Base-by-base conservation (phyloP, 2,888 invertebrate species). In the Zygaena filipendulae region DNA sequence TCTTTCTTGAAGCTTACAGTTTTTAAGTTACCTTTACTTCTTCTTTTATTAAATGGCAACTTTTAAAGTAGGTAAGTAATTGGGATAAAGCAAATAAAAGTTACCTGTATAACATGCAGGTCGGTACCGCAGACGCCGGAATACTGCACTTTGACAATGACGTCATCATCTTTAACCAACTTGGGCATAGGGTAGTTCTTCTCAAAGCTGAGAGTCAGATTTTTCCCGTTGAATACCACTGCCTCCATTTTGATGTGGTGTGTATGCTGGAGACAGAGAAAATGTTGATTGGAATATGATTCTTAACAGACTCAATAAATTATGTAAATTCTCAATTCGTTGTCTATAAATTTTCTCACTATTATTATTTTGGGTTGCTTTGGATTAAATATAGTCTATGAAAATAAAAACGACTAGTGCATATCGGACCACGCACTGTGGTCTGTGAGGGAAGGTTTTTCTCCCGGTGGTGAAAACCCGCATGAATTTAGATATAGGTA, bases 61-160 rank as follows among this genome's bases (percentile, higher is more conserved):
- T n/a, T n/a, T n/a, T n/a, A n/a, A n/a, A n/a, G n/a, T n/a, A n/a
- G n/a, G n/a, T n/a, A n/a, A n/a, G n/a, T n/a, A n/a, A n/a, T n/a
- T n/a, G n/a, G n/a, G n/a, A n/a, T n/a, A n/a, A n/a, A n/a, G n/a
- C n/a, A n/a, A n/a, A n/a, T n/a, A n/a, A n/a, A n/a, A n/a, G n/a
- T n/a, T 68, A 88, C 89, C 68, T 85, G 82, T 6, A 88, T 71
- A 26, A 88, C 86, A 43, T 89, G 89, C 3, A 90, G 60, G 57
- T 90, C 90, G 1, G 88, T 89, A 0, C 89, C 89, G 45, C 90
- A 90, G 13, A 89, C 68, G 1, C 90, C 89, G 0, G 88, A 64
- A 47, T 83, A 88, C 4, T 85, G 82, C 1, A 89, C 86, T 51
- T 81, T 84, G 1, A 90, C 71, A 2, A 88, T 70, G 25, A 89